Evolutionary conservation across 2,113 vertebrate genomes (phyloP).

Genomic region (Myrmecobius fasciatus): DNA sequence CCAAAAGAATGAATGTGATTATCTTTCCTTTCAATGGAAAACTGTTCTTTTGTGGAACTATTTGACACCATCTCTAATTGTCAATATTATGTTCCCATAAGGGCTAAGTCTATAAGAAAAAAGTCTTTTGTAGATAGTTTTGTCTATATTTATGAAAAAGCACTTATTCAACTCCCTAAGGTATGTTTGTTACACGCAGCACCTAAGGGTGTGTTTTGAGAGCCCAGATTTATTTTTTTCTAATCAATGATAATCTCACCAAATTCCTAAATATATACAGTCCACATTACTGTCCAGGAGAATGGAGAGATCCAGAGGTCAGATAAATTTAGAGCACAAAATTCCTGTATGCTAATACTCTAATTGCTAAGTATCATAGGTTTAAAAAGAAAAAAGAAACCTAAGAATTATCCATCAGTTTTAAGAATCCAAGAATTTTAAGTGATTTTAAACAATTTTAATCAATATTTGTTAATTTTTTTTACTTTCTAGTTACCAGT

Average conservation of each 20-base stretch:
- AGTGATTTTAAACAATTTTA: conserved; percentile 54
- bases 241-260: conserved; percentile 34
- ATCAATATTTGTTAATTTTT: conserved; percentile 66
- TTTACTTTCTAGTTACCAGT: conserved; percentile 58
- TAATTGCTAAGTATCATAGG: conserved; percentile 25
- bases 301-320: not conserved
- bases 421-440: not conserved
- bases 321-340: conserved; percentile 5
- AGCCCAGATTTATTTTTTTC: not conserved
- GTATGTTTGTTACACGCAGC: not conserved
- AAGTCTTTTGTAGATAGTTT: not conserved
- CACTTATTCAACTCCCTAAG: not conserved
- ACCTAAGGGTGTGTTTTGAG: not conserved
- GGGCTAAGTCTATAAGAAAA: not conserved
- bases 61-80: not conserved
- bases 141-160: not conserved
- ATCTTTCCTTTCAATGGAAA: not conserved
- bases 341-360: conserved; percentile 15
- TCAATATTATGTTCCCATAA: not conserved
- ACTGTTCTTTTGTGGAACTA: not conserved
- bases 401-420: not conserved
- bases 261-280: not conserved
- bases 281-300: not conserved
- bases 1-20: not conserved
- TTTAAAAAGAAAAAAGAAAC: not conserved